Base-by-base conservation (phyloP, 2,888 invertebrate species). In the Masnerella sp. region DNA sequence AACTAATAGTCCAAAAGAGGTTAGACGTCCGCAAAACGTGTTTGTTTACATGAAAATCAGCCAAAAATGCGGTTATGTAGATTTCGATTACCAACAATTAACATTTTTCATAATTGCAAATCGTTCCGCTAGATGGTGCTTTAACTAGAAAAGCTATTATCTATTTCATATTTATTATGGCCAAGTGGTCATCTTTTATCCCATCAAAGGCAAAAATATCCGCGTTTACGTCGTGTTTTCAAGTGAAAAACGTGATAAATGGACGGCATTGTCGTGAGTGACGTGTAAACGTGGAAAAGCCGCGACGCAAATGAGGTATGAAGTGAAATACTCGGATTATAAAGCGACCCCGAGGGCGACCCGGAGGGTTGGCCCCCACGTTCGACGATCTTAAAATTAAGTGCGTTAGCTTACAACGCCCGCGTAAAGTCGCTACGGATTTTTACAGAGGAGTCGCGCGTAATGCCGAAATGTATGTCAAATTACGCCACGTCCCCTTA, bases 341-440 rank as follows among this genome's bases (percentile, higher is more conserved):
- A 81, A 82, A 83, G 75, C 67, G 56, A 59, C 67, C 77, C 70
- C 59, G 73, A 43, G 28, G 14, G 32, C 34, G 12, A 64, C 71
- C 52, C 54, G 56, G n/a, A 72, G 76, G 75, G 72, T 77, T 73
- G 69, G 61, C 75, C 75, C 79, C 81, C 81, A 72, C 75, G 61
- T 7, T 34, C 43, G 75, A 62, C 67, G 59, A 75, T 71, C 83
- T 85, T 86, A 82, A 86, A 86, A 86, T 86, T 82, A 84, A 85
- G 84, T 84, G 82, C 82, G 80, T 79, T 78, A 80, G 82, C 82
- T 86, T 85, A 84, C 83, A 79, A 84, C 83, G 81, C 82, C 79
- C 81, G 77, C 85, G 86, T 86, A 86, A 85, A 86, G 78, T 84
- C 81, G 78, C 71, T 72, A 72, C 77, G 78, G 79, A 81, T 80